Percentiles rank a stretch among this genome's conserved stretches.
Evolutionary conservation across 2,888 invertebrate genomes (phyloP).

Genomic region (Drosophila greeni): DNA sequence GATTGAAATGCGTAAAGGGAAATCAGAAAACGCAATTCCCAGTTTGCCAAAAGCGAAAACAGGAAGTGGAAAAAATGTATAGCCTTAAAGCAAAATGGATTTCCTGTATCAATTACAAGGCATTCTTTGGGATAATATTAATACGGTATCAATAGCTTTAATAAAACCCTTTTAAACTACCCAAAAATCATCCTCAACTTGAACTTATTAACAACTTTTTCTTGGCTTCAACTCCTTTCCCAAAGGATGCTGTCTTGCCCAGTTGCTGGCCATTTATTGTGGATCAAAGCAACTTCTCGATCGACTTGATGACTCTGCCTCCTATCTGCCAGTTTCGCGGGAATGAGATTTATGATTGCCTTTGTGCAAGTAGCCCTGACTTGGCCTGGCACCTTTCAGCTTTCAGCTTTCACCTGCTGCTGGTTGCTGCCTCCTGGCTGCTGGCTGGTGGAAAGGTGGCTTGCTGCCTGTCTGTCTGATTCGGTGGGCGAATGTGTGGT

Average conservation of each 20-base stretch:
- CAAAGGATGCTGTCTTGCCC: not conserved
- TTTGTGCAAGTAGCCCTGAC: slow-evolving; percentile 31
- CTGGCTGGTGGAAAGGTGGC: not conserved
- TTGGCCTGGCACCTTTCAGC: slow-evolving; percentile 35
- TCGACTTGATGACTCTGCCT: slow-evolving; percentile 31
- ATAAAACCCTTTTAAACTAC: not conserved
- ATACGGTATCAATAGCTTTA: not conserved
- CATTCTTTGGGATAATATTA: no score
- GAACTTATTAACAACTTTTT: not conserved
- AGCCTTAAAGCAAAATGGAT: not conserved
- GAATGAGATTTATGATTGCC: slow-evolving; percentile 42
- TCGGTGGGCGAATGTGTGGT: slow-evolving; percentile 26
- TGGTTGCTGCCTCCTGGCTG: not conserved
- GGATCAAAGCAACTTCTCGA: slow-evolving; percentile 25
- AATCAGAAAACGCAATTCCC: slow-evolving; percentile 29
- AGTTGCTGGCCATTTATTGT: slow-evolving; percentile 22
- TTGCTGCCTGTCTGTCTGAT: slow-evolving; percentile 47
- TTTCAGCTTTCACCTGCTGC: slow-evolving; percentile 19
- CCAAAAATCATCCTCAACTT: not conserved
- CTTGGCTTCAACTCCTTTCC: not conserved
- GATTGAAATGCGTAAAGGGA: slow-evolving; percentile 27
- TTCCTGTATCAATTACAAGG: not conserved
- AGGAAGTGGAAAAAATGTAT: not conserved
- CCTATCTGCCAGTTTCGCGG: slow-evolving; percentile 6
- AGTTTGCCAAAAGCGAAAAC: slow-evolving; percentile 5